These are phyloP conservation scores for Dryadula phaetusa DNA, from an alignment of 2,888 invertebrate genomes.

Conservation along the genomic window DNA sequence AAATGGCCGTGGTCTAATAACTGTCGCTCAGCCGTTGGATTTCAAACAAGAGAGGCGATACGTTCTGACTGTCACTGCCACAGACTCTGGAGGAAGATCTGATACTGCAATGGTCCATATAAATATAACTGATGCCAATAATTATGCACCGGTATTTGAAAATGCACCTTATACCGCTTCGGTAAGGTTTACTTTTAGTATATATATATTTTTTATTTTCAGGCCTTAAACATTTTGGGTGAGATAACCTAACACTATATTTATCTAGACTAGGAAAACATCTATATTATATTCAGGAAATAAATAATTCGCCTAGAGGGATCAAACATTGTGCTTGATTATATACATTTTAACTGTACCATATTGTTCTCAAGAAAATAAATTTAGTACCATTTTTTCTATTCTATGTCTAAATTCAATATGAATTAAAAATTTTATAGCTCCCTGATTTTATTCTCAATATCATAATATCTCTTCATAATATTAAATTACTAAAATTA, in stretches of 20 bases:
- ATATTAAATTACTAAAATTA: neutral
- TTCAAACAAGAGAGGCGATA: constrained; percentile 96
- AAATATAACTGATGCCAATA: constrained; percentile 97
- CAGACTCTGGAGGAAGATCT: constrained; percentile 94
- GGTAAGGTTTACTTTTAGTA: constrained; percentile 67
- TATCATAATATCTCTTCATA: neutral
- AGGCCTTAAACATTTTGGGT: too few species aligned
- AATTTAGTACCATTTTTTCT: too few species aligned
- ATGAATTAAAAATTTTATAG: too few species aligned
- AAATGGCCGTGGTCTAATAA: constrained; percentile 93
- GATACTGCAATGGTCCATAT: constrained; percentile 96
- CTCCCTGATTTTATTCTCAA: too few species aligned
- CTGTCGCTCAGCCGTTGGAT: constrained; percentile 95
- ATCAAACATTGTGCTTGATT: too few species aligned
- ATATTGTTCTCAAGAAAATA: too few species aligned
- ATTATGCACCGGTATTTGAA: constrained; percentile 96
- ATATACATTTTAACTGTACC: too few species aligned
- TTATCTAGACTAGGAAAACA: too few species aligned
- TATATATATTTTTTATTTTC: neutral
- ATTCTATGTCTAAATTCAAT: too few species aligned
- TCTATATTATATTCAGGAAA: too few species aligned
- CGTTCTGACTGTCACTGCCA: constrained; percentile 93
- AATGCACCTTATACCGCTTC: constrained; percentile 96
- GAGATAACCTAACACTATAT: too few species aligned
- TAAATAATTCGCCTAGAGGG: too few species aligned